Conservation (phyloP, 1,140 invertebrate species). For the Bemisia tabaci region DNA sequence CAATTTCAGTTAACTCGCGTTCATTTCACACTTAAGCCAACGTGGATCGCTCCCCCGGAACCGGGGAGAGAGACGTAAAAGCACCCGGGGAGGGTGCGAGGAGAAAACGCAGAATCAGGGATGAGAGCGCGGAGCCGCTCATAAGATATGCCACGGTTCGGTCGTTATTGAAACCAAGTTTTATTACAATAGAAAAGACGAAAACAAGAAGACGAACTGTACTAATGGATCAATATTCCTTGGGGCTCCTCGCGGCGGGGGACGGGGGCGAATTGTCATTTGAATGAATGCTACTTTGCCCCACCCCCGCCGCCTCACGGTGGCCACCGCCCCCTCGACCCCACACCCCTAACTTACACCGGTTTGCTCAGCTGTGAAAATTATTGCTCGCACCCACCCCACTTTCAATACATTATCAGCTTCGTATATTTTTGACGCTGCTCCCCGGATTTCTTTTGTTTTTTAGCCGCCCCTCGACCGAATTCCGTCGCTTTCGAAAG, state of each 20-base stretch:
- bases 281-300: not conserved
- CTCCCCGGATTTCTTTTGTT: not conserved
- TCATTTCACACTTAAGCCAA: too few species aligned
- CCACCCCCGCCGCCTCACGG: not conserved
- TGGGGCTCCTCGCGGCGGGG: not conserved
- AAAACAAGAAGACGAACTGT: not conserved
- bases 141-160: not conserved
- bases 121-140: too few species aligned
- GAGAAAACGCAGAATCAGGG: too few species aligned
- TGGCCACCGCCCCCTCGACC: not conserved
- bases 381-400: not conserved
- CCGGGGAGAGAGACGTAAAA: too few species aligned
- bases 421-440: not conserved
- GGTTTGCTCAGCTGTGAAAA: not conserved
- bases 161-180: not conserved
- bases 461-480: not conserved
- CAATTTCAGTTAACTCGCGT: too few species aligned
- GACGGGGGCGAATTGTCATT: not conserved
- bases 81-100: too few species aligned
- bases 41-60: too few species aligned
- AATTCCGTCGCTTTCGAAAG: too few species aligned
- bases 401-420: not conserved
- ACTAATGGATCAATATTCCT: not conserved
- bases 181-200: not conserved
- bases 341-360: not conserved